A percentile compares a stretch with the other conserved stretches of the same genome.
phyloP scores from a whole-genome alignment of 2,113 vertebrate genomes.

The Melanerpes formicivorus region DNA sequence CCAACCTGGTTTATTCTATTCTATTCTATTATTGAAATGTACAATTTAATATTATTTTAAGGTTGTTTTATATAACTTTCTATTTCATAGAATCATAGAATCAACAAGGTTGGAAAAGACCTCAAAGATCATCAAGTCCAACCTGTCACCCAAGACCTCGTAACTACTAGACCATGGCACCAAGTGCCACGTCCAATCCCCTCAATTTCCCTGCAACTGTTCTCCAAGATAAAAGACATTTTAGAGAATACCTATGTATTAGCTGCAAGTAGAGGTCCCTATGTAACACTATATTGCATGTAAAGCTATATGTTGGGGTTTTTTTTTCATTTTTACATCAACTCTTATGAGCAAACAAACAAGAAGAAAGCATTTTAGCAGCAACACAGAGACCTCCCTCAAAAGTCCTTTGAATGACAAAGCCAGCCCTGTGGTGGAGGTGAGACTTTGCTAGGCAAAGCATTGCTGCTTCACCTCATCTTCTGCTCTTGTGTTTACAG shows the following conservation, averaged over 20 bases:
- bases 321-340: not conserved
- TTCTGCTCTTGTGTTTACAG: not conserved
- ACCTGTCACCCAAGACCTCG: no score
- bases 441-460: rapidly evolving
- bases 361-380: not conserved
- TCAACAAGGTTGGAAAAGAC: no score
- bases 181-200: no score
- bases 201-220: not conserved
- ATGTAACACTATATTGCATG: not conserved
- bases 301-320: not conserved
- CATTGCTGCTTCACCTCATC: not conserved
- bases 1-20: no score
- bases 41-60: not conserved
- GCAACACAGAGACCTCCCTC: not conserved
- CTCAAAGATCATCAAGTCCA: no score
- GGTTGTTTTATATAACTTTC: not conserved
- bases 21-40: not conserved
- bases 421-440: rapidly evolving
- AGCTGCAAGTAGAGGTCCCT: not conserved
- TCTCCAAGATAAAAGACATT: not conserved
- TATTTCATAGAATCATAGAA: not conserved
- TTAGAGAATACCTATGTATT: not conserved
- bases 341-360: not conserved
- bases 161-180: no score
- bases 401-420: not conserved